Evolutionary conservation across 2,113 vertebrate species (phyloP).

Genomic region (Corythornis vintsioides): DNA sequence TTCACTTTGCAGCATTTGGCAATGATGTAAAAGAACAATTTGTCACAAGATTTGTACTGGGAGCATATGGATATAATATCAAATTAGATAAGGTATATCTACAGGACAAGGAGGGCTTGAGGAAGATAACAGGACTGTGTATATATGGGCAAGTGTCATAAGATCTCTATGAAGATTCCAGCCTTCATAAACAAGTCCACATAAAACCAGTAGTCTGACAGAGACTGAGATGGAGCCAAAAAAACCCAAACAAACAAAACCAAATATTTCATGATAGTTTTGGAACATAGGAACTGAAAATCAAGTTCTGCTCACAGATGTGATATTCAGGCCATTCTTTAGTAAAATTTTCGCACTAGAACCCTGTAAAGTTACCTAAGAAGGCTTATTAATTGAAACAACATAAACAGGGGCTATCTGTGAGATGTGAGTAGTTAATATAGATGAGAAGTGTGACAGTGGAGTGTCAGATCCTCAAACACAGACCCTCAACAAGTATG

Average conservation of each 20-base stretch:
- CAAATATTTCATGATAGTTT: background rate
- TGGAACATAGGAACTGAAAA: background rate
- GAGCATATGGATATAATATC: slow-evolving; percentile 59
- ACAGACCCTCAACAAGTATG: background rate
- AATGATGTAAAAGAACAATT: slow-evolving; percentile 70
- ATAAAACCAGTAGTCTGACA: background rate
- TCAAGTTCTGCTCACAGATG: background rate
- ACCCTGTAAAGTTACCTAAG: background rate
- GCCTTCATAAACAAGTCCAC: background rate
- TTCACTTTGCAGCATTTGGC: slow-evolving; percentile 62
- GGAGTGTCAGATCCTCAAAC: background rate
- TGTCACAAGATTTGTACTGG: slow-evolving; percentile 58
- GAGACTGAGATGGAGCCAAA: background rate
- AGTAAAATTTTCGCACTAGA: background rate
- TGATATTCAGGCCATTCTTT: background rate
- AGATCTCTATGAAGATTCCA: slow-evolving; percentile 10
- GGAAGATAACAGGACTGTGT: background rate
- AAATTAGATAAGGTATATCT: slow-evolving; percentile 58
- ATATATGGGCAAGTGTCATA: background rate
- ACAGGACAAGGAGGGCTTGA: background rate
- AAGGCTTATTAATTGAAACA: background rate
- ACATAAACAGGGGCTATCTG: background rate
- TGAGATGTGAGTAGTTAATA: background rate
- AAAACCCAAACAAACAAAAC: background rate
- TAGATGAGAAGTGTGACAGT: background rate